These are phyloP conservation scores for Calosoma granatense DNA, from an alignment of 1,140 invertebrate genomes.

Conservation along the genomic window DNA sequence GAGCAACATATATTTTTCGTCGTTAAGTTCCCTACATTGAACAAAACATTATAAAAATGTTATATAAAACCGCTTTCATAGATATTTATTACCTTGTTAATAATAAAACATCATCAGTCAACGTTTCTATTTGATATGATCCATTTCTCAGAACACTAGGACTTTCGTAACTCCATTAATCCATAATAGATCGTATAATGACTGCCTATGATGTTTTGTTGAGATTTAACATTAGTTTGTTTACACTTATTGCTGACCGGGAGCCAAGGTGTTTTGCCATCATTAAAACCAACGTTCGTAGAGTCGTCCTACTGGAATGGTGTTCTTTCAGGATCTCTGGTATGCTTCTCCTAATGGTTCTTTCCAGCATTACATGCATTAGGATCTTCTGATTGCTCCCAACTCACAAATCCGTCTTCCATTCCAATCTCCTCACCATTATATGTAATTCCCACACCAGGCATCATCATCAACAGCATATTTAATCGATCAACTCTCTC, in stretches of 20 bases:
- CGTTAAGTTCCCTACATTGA: too few species aligned
- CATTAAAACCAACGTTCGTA: slow-evolving; percentile 39
- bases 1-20: too few species aligned
- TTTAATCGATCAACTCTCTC: slow-evolving; percentile 49
- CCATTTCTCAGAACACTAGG: too few species aligned
- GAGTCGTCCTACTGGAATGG: slow-evolving; percentile 64
- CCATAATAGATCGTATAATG: too few species aligned
- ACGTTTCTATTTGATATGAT: too few species aligned
- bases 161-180: too few species aligned
- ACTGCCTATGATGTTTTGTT: too few species aligned
- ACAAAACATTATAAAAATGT: too few species aligned
- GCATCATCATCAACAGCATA: slow-evolving; percentile 51
- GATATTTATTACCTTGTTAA: too few species aligned
- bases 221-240: slow-evolving; percentile 42
- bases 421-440: slow-evolving; percentile 70
- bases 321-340: slow-evolving; percentile 40
- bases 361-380: slow-evolving; percentile 21
- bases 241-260: slow-evolving; percentile 45
- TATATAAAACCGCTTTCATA: too few species aligned
- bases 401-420: slow-evolving; percentile 46
- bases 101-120: too few species aligned
- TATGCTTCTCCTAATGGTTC: slow-evolving; percentile 20
- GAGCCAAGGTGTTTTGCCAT: slow-evolving; percentile 42
- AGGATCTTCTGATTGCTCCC: slow-evolving; percentile 32
- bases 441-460: slow-evolving; percentile 58